Conservation (phyloP, 2,888 invertebrate genomes). For the Stenurella melanura region DNA sequence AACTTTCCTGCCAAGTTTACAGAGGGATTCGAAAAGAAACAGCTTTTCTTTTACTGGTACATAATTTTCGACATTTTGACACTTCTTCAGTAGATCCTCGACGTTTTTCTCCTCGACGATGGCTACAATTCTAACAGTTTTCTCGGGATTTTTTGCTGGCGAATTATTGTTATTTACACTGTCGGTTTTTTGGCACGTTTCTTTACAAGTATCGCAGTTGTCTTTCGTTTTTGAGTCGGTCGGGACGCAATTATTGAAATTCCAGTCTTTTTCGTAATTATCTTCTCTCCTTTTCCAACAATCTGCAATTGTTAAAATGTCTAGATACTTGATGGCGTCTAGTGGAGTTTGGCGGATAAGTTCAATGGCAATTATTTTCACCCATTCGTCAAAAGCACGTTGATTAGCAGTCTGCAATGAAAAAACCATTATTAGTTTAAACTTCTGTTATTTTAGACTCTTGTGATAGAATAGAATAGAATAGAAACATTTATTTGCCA, state of each 20-base stretch:
- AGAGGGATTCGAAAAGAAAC: constrained; percentile 82
- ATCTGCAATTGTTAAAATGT: constrained; percentile 79
- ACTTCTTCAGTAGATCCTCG: constrained; percentile 74
- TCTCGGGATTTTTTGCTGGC: constrained; percentile 22
- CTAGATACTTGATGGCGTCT: constrained; percentile 83
- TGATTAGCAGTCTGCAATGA: constrained; percentile 82
- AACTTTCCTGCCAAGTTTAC: constrained; percentile 78
- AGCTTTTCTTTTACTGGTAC: constrained; percentile 83
- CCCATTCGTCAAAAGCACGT: constrained; percentile 83
- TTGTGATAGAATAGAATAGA: too few relatives aligned
- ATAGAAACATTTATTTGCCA: too few relatives aligned
- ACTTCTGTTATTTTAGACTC: too few relatives aligned
- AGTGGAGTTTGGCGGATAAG: constrained; percentile 85
- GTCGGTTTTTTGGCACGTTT: constrained; percentile 31
- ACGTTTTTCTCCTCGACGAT: constrained; percentile 71
- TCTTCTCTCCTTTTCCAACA: constrained; percentile 60
- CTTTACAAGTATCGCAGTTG: constrained; percentile 45
- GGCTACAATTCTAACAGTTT: not conserved
- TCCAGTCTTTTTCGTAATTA: constrained; percentile 65
- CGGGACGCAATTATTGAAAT: constrained; percentile 53
- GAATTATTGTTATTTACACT: constrained; percentile 13
- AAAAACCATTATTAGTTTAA: constrained; percentile 40
- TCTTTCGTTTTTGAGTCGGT: constrained; percentile 17
- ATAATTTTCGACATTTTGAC: constrained; percentile 78
- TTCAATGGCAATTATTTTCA: constrained; percentile 83